Evolutionary conservation across 2,888 invertebrate genomes (phyloP), one percentile per base, ranked within the genome.

Genomic region (Hyposoter dolosus): DNA sequence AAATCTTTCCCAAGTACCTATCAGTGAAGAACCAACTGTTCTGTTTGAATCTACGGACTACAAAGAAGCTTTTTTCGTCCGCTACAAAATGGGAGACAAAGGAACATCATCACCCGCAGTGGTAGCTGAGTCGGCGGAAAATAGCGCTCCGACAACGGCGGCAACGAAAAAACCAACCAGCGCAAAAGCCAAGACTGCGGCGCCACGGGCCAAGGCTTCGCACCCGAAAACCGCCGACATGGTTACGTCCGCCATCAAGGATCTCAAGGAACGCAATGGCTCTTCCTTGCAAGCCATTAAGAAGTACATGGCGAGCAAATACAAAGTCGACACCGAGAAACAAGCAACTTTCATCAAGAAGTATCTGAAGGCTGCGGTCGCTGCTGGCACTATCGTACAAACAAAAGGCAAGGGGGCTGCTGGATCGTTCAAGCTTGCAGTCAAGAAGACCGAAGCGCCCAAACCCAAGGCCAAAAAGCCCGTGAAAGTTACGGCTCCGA

Each of bases 261-360:
- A 92, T 85, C 91, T 95, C 60, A 95, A 95, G 89, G 95, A 95
- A 90, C 94, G 95, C 47, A 95, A 95, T 86, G 96, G 96, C 43
- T 96, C 95, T 0, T 96, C 96, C 5, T 90, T 92, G 89, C 94
- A 91, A 91, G 95, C 95, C 9, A 96, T 96, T 92, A 96, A 96
- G 92, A 96, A 96, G 91, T 96, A 95, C 91, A 95, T 96, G 80
- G 93, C 95, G 10, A 94, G 95, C 63, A 95, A 95, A 86, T 96
- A 96, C 94, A 95, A 95, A 86, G 94, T 95, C 10, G 96, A 96
- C 91, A 94, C 95, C 0, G 95, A 95, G 87, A 96, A 95, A 89
- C 90, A 95, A 78, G 94, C 95, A 0, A 95, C 95, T 6, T 95
- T 95, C 93, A 96, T 96, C 88, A 95, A 95, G 87, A 95, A 95